phyloP scores from a whole-genome alignment of 2,888 invertebrate genomes.

The Melolontha melolontha region DNA sequence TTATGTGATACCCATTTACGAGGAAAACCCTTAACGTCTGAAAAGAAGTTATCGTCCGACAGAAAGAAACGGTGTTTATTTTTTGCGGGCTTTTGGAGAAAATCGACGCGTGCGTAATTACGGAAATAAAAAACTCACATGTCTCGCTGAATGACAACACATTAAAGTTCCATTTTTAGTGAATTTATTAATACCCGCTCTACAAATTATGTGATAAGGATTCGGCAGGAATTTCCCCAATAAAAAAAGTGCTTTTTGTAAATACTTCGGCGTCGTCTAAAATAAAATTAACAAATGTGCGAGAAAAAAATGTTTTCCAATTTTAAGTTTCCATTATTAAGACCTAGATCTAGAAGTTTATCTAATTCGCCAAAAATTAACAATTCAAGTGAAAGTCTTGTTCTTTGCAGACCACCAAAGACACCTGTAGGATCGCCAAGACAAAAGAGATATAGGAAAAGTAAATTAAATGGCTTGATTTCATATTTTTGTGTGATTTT shows the following conservation, averaged over 20 bases:
- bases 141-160: too few species aligned
- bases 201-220: too few species aligned
- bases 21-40: constrained; percentile 30
- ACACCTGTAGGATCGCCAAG: constrained; percentile 69
- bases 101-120: neutral
- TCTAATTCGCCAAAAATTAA: constrained; percentile 62
- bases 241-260: constrained; percentile 21
- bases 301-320: constrained; percentile 68
- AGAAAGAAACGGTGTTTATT: constrained; percentile 15
- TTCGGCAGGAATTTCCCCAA: too few species aligned
- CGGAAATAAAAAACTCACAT: too few species aligned
- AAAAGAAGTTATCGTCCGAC: constrained; percentile 15
- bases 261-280: neutral
- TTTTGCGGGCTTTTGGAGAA: constrained; percentile 8
- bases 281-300: neutral
- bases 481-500: neutral
- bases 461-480: constrained; percentile 52
- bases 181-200: too few species aligned
- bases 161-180: too few species aligned
- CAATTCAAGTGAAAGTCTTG: constrained; percentile 57
- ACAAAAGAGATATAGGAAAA: constrained; percentile 67
- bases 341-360: constrained; percentile 68
- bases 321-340: constrained; percentile 69
- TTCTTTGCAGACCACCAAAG: constrained; percentile 70
- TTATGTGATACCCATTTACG: constrained; percentile 30